A percentile compares a stretch with the other conserved stretches of the same genome.
Conservation (phyloP, 1,140 invertebrate species). For the Hyles euphorbiae region DNA sequence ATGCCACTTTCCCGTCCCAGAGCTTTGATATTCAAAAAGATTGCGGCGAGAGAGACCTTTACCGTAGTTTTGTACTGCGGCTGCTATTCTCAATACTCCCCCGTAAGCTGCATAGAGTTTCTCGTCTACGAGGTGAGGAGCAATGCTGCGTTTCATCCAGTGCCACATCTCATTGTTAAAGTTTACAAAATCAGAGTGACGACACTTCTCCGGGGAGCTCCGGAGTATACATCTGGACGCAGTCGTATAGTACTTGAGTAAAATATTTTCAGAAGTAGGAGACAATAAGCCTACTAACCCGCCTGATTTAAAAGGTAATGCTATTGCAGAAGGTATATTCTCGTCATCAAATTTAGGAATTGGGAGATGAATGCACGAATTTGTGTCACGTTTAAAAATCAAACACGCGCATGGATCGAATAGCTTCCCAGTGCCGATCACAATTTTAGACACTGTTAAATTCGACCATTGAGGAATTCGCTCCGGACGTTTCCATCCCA, state of each 20-base stretch:
- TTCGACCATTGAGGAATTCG: slow-evolving; percentile 42
- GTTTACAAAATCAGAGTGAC: slow-evolving; percentile 63
- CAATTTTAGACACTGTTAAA: slow-evolving; percentile 48
- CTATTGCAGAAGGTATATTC: slow-evolving; percentile 62
- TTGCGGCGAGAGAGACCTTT: slow-evolving; percentile 53
- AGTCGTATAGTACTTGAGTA: slow-evolving; percentile 77
- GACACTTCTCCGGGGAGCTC: slow-evolving; percentile 68
- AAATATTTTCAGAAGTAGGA: slow-evolving; percentile 71
- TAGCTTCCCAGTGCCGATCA: slow-evolving; percentile 41
- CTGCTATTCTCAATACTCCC: slow-evolving; percentile 76
- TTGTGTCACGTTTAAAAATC: slow-evolving; percentile 47
- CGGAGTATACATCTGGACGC: slow-evolving; percentile 59
- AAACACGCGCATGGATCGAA: slow-evolving; percentile 46
- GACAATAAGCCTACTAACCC: slow-evolving; percentile 74
- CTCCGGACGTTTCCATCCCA: slow-evolving; percentile 74
- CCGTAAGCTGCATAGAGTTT: slow-evolving; percentile 79
- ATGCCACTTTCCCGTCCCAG: slow-evolving; percentile 37
- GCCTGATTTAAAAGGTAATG: slow-evolving; percentile 65
- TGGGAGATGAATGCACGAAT: slow-evolving; percentile 57
- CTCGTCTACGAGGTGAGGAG: slow-evolving; percentile 76
- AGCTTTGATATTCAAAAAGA: slow-evolving; percentile 38
- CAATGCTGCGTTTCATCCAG: slow-evolving; percentile 76
- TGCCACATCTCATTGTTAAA: slow-evolving; percentile 76
- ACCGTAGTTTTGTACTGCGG: slow-evolving; percentile 73
- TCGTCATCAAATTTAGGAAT: slow-evolving; percentile 46